These are phyloP conservation scores for Macrobrachium nipponense DNA, from an alignment of 1,140 invertebrate species.

Conservation along the genomic window DNA sequence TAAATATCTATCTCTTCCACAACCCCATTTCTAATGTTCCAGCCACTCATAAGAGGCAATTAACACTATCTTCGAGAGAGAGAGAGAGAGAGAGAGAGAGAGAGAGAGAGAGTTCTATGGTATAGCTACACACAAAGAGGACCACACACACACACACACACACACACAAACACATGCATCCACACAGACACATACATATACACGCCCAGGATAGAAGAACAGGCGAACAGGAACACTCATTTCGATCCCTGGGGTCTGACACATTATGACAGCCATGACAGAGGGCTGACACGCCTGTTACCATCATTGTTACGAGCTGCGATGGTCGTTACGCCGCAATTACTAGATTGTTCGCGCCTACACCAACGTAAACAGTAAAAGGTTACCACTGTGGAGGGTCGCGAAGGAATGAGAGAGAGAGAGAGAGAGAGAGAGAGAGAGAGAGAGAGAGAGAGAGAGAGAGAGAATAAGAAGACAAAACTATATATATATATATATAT, in stretches of 20 bases:
- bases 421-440: not conserved
- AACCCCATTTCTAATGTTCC: too few species aligned
- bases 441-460: not conserved
- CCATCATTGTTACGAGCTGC: constrained; percentile 31
- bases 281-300: constrained; percentile 44
- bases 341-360: constrained; percentile 50
- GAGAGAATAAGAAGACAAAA: not conserved
- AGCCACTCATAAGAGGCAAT: too few species aligned
- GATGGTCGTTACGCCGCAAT: constrained; percentile 43
- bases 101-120: not conserved
- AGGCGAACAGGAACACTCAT: not conserved
- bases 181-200: constrained; percentile 7
- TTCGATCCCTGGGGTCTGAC: not conserved
- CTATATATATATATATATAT: too few species aligned
- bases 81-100: constrained; percentile 1
- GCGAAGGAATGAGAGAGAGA: not conserved
- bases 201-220: not conserved
- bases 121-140: not conserved
- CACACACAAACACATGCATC: not conserved
- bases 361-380: constrained; percentile 40
- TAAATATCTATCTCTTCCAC: too few species aligned
- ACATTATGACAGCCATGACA: constrained; percentile 11
- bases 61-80: too few species aligned
- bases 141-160: not conserved
- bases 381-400: constrained; percentile 30